Evolutionary conservation across 2,113 vertebrate species (phyloP).

Genomic region (Zosterops lateralis): DNA sequence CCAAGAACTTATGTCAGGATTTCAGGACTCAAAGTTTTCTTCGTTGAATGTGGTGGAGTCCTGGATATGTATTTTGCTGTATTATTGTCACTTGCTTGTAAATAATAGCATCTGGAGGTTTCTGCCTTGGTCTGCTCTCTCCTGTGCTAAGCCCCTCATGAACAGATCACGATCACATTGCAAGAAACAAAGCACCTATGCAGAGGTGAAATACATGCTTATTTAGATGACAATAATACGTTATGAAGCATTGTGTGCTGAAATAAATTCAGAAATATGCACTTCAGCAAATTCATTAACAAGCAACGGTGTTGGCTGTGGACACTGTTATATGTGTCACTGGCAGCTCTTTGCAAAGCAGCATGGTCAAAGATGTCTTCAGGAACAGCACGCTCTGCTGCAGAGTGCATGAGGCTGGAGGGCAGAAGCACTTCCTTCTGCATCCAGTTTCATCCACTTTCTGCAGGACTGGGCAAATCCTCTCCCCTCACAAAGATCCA

Average conservation of each 20-base stretch:
- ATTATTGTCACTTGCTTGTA: not conserved
- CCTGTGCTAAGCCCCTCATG: not conserved
- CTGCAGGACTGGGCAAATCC: not conserved
- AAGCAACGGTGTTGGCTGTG: not conserved
- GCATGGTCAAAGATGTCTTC: not conserved
- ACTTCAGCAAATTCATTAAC: not conserved
- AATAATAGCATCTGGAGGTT: not conserved
- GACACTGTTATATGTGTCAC: not conserved
- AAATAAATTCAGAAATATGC: not conserved
- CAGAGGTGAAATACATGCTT: not conserved
- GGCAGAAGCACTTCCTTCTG: not conserved
- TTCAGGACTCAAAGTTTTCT: not conserved
- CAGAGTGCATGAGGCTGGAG: not conserved
- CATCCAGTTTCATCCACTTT: not conserved
- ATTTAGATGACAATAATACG: rapidly evolving
- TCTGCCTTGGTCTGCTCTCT: not conserved
- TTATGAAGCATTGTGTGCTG: not conserved
- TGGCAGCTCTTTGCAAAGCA: not conserved
- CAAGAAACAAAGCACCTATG: not conserved
- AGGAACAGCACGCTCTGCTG: not conserved
- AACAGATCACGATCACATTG: rapidly evolving
- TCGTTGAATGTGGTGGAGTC: rapidly evolving
- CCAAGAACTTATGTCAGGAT: not conserved
- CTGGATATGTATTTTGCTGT: not conserved
- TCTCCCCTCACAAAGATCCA: not conserved